phyloP scores from a whole-genome alignment of 2,888 invertebrate genomes.

The Selenia dentaria region DNA sequence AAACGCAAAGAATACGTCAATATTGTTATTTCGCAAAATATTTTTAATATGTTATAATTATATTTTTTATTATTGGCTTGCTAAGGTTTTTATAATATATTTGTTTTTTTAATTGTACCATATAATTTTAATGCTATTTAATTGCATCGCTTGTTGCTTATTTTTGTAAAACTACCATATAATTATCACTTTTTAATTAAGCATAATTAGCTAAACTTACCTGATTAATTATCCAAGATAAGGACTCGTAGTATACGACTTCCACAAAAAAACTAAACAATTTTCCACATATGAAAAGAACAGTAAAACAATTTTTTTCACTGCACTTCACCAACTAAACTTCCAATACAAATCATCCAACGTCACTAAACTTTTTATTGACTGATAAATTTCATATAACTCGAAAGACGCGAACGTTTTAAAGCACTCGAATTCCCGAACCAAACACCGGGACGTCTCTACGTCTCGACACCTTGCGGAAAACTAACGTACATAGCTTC shows the following conservation, averaged over 20 bases:
- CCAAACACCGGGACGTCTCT: constrained; percentile 24
- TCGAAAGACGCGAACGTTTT: constrained; percentile 7
- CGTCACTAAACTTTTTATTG: constrained; percentile 28
- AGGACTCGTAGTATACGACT: constrained; percentile 6
- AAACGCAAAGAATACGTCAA: too few relatives aligned
- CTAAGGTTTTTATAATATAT: too few relatives aligned
- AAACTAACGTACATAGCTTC: constrained; percentile 63
- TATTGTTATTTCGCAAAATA: too few relatives aligned
- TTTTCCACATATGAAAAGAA: constrained; percentile 14
- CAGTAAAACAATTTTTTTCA: constrained; percentile 18
- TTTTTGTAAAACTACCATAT: too few relatives aligned
- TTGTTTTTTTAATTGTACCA: too few relatives aligned
- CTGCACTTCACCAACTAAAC: constrained; percentile 23
- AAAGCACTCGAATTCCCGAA: neutral
- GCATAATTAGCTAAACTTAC: constrained; percentile 17
- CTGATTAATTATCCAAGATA: constrained; percentile 19
- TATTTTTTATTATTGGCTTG: too few relatives aligned
- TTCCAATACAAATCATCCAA: constrained; percentile 13
- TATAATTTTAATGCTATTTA: too few relatives aligned
- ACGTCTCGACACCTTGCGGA: constrained; percentile 39
- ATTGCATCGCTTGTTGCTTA: too few relatives aligned
- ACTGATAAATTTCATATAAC: constrained; percentile 31
- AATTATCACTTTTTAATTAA: too few relatives aligned
- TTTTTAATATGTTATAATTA: too few relatives aligned
- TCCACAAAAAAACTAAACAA: constrained; percentile 6